Base-by-base conservation (phyloP, 2,888 invertebrate genomes). In the Arctia plantaginis region DNA sequence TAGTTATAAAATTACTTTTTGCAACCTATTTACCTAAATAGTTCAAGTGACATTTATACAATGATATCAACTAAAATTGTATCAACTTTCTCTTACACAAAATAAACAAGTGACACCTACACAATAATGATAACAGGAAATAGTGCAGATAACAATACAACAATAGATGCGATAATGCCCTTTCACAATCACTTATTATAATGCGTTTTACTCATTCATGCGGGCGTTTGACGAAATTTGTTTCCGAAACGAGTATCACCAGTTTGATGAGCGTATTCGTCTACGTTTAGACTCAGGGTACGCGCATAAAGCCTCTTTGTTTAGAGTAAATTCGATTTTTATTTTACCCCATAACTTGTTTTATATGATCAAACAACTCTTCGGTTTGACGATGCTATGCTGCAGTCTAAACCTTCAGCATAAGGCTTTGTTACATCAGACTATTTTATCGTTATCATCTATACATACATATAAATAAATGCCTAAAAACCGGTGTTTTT, bases 61-160 rank as follows among this genome's bases (percentile, higher is more conserved):
- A 41, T 39, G 23, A 59, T 35, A 59, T 55, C 18, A 73, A 59
- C 41, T 18, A 41, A 51, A 82, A 69, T 30, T 67, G 75, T 85
- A 87, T 87, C 84, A 83, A 79, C 85, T 86, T 87, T 89, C 88
- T 84, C 83, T 69, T 51, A 66, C 69, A 80, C 77, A 75, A 77
- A 80, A 82, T 80, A 85, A 84, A 85, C 80, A 82, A 80, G 73
- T 70, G 72, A 82, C 87, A 86, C 87, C 84, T 80, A 88, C 85
- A 85, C 83, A 73, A 73, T 55, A 71, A 64, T 82, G 87, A 90
- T 86, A 87, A 81, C 90, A 90, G 92, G 91, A 92, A 90, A 84
- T 86, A 71, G 78, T 79, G 80, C 72, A 86, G 92, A 92, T 92
- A 91, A 89, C 86, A 89, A 86, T 79, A 78, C 78, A 81, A 84